These are phyloP conservation scores for Tubulanus polymorphus DNA, from an alignment of 2,888 invertebrate species.

Conservation along the genomic window DNA sequence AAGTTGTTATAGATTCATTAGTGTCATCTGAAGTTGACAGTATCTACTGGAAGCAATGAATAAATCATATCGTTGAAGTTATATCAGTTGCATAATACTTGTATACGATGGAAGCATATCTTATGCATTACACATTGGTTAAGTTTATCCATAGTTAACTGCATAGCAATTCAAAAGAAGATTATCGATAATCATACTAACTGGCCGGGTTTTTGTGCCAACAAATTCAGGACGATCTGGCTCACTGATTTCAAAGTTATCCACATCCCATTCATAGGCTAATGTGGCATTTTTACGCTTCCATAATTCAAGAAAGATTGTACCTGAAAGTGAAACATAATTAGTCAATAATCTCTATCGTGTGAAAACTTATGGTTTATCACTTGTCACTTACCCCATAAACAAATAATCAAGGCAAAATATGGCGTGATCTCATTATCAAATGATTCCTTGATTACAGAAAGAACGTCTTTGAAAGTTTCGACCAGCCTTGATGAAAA, in stretches of 20 bases:
- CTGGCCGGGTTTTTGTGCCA: slow-evolving; percentile 31
- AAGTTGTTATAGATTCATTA: no score
- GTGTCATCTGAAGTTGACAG: no score
- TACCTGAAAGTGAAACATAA: slow-evolving; percentile 45
- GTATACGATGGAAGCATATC: no score
- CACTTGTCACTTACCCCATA: slow-evolving; percentile 53
- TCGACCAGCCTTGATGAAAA: slow-evolving; percentile 24
- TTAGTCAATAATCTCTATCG: neutral
- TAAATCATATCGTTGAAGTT: no score
- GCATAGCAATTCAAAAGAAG: no score
- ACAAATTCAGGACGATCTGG: slow-evolving; percentile 54
- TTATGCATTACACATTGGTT: no score
- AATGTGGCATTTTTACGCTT: slow-evolving; percentile 49
- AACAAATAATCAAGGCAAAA: slow-evolving; percentile 54
- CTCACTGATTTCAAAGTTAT: slow-evolving; percentile 53
- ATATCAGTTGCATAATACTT: no score
- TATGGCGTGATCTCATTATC: slow-evolving; percentile 55
- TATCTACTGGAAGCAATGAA: no score
- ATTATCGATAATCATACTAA: no score
- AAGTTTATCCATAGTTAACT: no score
- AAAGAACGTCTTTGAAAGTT: slow-evolving; percentile 32
- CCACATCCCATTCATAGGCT: slow-evolving; percentile 56
- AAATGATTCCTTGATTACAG: slow-evolving; percentile 50
- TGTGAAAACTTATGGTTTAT: neutral
- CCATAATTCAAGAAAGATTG: slow-evolving; percentile 54